Base-by-base conservation (phyloP, 2,113 vertebrate genomes). In the Carassius gibelio region DNA sequence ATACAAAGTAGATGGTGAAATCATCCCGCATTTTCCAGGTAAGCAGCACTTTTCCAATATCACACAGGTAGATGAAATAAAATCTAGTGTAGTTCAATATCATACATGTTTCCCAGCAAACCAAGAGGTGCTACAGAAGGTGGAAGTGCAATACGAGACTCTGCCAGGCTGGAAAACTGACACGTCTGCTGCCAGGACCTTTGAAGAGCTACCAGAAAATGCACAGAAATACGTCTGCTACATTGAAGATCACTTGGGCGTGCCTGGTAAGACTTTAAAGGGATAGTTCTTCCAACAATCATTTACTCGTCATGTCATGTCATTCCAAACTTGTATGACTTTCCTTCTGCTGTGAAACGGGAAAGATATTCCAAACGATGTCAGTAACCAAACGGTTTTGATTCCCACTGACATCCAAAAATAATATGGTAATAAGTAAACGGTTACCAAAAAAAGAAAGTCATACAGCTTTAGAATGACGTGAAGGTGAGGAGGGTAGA, bases 21-120 rank as follows among this genome's bases (percentile, higher is more conserved):
- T 89, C 82, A 98, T 99, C 96, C 97, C 98, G 94, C 93, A 99
- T 94, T 98, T 99, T 89, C 98, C 98, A 96, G 98, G 98, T 99
- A 94, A 92, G 90, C 23, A 57, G 1, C 7, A 69, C 48, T 45
- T n/a, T 45, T 45, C 11, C 5, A 23, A 76, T 17, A 34, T 52
- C n/a, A 30, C 14, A 77, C 26, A 10, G 7, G 57, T 36, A 77
- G 48, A 77, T 57, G 21, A 5, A 8, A 23, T 61, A 15, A 55
- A 30, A 55, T 36, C 17, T 69, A 17, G 15, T 26, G 19, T 61
- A 4, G 36, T 68, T 82, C 45, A 88, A 15, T 7, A 50, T 81
- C 38, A 3, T 57, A 38, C 7, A 2, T 79, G 45, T 85, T 75
- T 81, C 21, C 8, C 90, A 99, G 98, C 98, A 91, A 99, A 98